Base-by-base conservation (phyloP, 1,140 invertebrate genomes). In the Coptotermes formosanus region DNA sequence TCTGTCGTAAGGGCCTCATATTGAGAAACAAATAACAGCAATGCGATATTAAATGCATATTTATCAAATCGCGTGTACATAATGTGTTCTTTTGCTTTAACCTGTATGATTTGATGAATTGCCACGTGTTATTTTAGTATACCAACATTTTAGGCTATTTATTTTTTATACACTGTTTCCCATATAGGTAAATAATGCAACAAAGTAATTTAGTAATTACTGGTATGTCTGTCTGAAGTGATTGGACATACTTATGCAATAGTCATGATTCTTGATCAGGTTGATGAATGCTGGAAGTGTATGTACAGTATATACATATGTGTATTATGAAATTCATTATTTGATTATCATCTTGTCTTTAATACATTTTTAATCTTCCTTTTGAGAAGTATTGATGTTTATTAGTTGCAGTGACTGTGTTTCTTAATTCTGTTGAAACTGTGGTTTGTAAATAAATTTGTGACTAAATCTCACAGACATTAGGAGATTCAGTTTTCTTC, bases 111-210 rank as follows among this genome's bases (percentile, higher is more conserved):
- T 75, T 30, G n/a, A 75, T 75, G 64, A 0, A 75, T 30, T 75
- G 64, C 64, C 64, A 75, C 30, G 64, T 75, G 6, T 75, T 75
- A 19, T 75, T 75, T 75, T 75, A 75, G n/a, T 75, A 75, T 75
- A 75, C 64, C 64, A 75, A 75, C 64, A 75, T 75, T 75, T 75
- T 75, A 75, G 64, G n/a, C 64, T 75, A 75, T 75, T 75, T 75
- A 75, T 75, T 75, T 75, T 75, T 75, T 75, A 75, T 75, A 75
- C 14, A 16, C n/a, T n/a, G n/a, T 75, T 30, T 8, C 55, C 2
- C 21, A 23, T 16, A n/a, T 75, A 14, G 25, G 64, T 75, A 16
- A 55, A 55, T 55, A 55, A 16, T 55, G 52, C 52, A 55, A 55
- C 52, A 16, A 30, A 75, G n/a, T 75, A 25, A 64, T 64, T 64